Evolutionary conservation across 2,888 invertebrate genomes (phyloP).

Genomic region (Trichogramma evanescens): DNA sequence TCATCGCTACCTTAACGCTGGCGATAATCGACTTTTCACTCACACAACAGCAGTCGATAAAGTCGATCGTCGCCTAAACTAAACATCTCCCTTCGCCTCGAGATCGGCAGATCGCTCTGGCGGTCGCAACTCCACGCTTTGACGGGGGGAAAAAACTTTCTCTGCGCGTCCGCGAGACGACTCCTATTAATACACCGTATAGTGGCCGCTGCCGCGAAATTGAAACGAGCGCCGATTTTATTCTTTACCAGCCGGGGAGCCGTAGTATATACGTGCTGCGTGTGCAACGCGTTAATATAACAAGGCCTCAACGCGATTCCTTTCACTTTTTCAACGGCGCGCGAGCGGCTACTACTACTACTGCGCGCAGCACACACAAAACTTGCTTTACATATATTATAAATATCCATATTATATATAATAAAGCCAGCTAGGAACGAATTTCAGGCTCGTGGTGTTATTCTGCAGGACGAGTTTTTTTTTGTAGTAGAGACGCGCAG

Average conservation of each 20-base stretch:
- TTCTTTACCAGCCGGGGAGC: background rate
- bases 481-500: too few species aligned
- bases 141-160: background rate
- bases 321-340: conserved; percentile 26
- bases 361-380: background rate
- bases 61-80: background rate
- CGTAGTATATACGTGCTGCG: conserved; percentile 6
- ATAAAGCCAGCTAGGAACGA: too few species aligned
- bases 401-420: too few species aligned
- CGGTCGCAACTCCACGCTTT: background rate
- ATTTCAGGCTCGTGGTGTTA: too few species aligned
- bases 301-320: conserved; percentile 7
- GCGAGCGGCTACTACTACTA: background rate
- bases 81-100: too few species aligned
- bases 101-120: conserved; percentile 14
- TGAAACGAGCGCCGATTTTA: too few species aligned
- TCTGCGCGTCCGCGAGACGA: background rate
- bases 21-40: too few species aligned
- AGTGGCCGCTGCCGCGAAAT: background rate
- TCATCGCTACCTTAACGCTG: too few species aligned
- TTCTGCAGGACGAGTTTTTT: too few species aligned
- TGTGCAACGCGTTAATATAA: too few species aligned
- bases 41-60: conserved; percentile 2
- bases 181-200: background rate
- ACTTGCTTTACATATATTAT: background rate